Evolutionary conservation across 2,113 vertebrate genomes (phyloP).

Genomic region (Ellobius talpinus): DNA sequence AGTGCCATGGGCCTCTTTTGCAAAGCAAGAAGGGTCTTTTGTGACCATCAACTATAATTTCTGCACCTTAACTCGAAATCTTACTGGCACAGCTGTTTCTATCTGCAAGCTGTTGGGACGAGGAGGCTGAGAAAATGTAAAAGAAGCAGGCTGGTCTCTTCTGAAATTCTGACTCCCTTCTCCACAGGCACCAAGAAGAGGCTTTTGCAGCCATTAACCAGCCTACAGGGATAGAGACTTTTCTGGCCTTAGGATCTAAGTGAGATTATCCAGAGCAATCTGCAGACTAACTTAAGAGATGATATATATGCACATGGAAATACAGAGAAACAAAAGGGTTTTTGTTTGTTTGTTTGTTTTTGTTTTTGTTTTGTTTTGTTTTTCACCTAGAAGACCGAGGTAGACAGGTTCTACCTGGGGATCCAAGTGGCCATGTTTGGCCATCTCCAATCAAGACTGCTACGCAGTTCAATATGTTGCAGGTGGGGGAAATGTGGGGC

Average conservation of each 20-base stretch:
- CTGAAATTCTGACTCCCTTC: not conserved
- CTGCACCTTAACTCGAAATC: not conserved
- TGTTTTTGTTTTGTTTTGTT: not conserved
- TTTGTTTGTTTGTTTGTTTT: not conserved
- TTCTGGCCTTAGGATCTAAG: not conserved
- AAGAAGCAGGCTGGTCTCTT: not conserved
- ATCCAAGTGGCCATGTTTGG: not conserved
- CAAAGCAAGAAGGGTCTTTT: not conserved
- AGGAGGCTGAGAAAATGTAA: not conserved
- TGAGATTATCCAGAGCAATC: constrained; percentile 46
- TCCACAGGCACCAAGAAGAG: not conserved
- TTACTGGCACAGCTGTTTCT: not conserved
- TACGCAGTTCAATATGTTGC: not conserved
- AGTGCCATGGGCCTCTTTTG: not conserved
- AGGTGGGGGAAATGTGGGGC: not conserved
- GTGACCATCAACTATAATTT: constrained; percentile 14
- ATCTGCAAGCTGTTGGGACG: not conserved
- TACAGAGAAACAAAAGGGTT: not conserved
- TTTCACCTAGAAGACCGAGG: not conserved
- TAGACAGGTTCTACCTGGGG: not conserved
- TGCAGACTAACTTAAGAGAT: constrained; percentile 31
- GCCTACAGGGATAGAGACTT: not conserved
- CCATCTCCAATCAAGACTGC: not conserved
- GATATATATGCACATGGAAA: not conserved
- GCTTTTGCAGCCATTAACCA: not conserved